Percentiles rank a stretch among this genome's conserved stretches.
phyloP scores from a whole-genome alignment of 2,888 invertebrate species.

The Tiliacea aurago region DNA sequence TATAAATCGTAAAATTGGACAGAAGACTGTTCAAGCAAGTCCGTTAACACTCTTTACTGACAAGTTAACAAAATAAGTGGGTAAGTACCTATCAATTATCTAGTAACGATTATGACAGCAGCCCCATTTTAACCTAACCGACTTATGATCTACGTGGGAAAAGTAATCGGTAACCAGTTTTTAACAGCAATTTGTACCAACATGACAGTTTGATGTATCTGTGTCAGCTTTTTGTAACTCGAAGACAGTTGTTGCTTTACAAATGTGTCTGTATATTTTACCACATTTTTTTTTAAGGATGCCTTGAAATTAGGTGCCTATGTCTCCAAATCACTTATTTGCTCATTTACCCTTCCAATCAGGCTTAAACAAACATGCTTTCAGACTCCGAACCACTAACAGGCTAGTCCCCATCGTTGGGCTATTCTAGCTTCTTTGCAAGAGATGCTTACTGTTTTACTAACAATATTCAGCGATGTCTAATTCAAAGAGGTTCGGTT shows the following conservation, averaged over 20 bases:
- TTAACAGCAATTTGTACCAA: constrained; percentile 52
- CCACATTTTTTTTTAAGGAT: not conserved
- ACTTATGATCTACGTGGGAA: constrained; percentile 52
- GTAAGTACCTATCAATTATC: constrained; percentile 9
- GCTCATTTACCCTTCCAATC: not conserved
- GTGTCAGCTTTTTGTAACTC: constrained; percentile 37
- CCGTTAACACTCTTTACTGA: not conserved
- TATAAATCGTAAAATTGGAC: too few relatives aligned
- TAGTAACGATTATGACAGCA: constrained; percentile 39
- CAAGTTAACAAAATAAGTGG: not conserved
- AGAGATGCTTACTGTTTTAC: not conserved
- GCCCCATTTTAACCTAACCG: constrained; percentile 33
- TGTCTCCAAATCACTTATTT: not conserved
- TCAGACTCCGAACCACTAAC: too few relatives aligned
- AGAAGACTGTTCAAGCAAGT: not conserved
- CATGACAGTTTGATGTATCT: constrained; percentile 24
- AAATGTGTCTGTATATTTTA: not conserved
- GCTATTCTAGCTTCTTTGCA: not conserved
- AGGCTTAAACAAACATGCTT: too few relatives aligned
- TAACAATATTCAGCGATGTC: not conserved
- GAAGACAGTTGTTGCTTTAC: not conserved
- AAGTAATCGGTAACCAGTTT: constrained; percentile 31
- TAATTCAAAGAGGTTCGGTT: not conserved
- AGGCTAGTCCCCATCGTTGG: not conserved
- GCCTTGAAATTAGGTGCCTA: too few relatives aligned